Evolutionary conservation across 2,888 invertebrate genomes (phyloP).

Genomic region (Dryobota labecula): DNA sequence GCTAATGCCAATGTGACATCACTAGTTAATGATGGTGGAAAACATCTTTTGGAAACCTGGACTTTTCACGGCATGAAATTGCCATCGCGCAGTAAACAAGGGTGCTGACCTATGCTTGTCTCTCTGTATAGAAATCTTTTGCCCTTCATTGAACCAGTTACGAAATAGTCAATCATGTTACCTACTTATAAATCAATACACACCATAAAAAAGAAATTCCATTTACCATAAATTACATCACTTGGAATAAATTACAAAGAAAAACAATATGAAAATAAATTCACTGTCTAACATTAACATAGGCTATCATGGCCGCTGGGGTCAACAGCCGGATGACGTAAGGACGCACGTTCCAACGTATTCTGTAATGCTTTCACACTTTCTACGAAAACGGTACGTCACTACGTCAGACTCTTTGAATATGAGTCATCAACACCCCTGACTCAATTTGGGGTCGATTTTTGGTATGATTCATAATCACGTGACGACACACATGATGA

Average conservation of each 20-base stretch:
- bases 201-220: conserved; percentile 17
- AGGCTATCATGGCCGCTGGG: conserved; percentile 63
- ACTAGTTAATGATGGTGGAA: background rate
- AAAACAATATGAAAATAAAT: conserved; percentile 60
- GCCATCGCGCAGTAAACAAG: background rate
- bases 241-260: conserved; percentile 17
- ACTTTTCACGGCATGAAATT: background rate
- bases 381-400: conserved; percentile 69
- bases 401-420: conserved; percentile 43
- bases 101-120: background rate
- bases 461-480: conserved; percentile 31
- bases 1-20: background rate
- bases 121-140: no score
- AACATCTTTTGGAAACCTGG: background rate
- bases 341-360: conserved; percentile 58
- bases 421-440: conserved; percentile 46
- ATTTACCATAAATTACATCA: conserved; percentile 38
- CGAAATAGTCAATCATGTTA: background rate
- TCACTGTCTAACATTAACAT: conserved; percentile 57
- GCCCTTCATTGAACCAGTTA: background rate
- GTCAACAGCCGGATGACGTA: conserved; percentile 66
- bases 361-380: conserved; percentile 69
- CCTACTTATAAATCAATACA: conserved; percentile 21
- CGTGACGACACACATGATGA: no score
- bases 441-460: conserved; percentile 1